Conservation (phyloP, 1,140 invertebrate genomes). For the Hylaeus volcanicus region DNA sequence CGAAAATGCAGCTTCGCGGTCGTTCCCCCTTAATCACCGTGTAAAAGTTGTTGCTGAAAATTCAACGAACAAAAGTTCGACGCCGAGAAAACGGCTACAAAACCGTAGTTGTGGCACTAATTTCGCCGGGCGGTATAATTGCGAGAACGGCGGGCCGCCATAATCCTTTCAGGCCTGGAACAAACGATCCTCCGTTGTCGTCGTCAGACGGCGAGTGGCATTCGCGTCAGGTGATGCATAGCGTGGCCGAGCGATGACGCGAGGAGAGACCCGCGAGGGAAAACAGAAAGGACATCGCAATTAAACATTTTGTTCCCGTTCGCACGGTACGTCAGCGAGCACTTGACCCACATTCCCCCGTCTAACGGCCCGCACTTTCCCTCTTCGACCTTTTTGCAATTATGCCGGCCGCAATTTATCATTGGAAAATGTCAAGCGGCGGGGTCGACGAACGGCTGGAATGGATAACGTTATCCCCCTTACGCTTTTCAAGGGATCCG, state of each 20-base stretch:
- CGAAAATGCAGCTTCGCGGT: conserved; percentile 6
- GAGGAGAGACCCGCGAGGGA: neutral
- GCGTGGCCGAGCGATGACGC: neutral
- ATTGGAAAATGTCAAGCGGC: conserved; percentile 8
- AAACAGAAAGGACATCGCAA: conserved; percentile 46
- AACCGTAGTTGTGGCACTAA: conserved; percentile 46
- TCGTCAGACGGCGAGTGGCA: conserved; percentile 14
- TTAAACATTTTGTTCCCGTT: conserved; percentile 60
- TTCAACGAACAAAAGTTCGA: conserved; percentile 33
- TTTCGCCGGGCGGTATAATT: conserved; percentile 52
- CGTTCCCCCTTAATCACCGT: conserved; percentile 30
- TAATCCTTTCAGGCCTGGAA: conserved; percentile 45
- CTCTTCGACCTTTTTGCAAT: conserved; percentile 50
- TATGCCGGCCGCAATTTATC: conserved; percentile 51
- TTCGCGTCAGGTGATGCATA: conserved; percentile 31
- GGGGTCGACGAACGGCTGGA: conserved; percentile 12
- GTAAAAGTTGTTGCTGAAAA: conserved; percentile 49
- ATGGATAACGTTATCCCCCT: conserved; percentile 21
- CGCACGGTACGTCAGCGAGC: conserved; percentile 23
- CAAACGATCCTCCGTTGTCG: conserved; percentile 44
- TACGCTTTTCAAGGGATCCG: conserved; percentile 16
- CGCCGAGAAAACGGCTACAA: conserved; percentile 1
- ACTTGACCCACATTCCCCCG: conserved; percentile 45
- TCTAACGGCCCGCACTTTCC: conserved; percentile 51
- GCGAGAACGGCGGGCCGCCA: conserved; percentile 13